Base-by-base conservation (phyloP, 2,113 vertebrate species). In the Lagenorhynchus albirostris region DNA sequence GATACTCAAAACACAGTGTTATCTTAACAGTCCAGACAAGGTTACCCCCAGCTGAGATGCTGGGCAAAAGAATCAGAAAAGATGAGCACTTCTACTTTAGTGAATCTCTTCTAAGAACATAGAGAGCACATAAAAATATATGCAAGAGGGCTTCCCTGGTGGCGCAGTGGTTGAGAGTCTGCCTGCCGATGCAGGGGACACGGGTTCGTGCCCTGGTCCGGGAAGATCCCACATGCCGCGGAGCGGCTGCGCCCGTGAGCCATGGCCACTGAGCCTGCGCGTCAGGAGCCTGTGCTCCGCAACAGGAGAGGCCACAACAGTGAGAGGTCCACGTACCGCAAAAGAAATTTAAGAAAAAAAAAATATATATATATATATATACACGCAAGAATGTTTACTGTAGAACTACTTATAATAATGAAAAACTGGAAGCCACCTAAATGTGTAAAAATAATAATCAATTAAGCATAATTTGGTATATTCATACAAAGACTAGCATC, bases 11-110 rank as follows among this genome's bases (percentile, higher is more conserved):
- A 87, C 8, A 63, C 31, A 0, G 26, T 71, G 23, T 73, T 77
- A 82, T 29, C n/a, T 25, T 81, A 74, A 80, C 17, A 92, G 33
- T 23, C 60, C 53, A 84, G 36, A 90, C 53, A 95, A 81, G 17
- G 47, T 21, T 90, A 23, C 23, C 58, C 53, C 36, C n/a, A 89
- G 38, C 36, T 92, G 60, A 97, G 25, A 92, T 4, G 14, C 29
- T 77, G 9, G 47, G 12, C 55, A 92, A 82, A 83, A 96, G 44
- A 95, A 89, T 94, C 14, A 81, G 47, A 93, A 92, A 91, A 94
- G 60, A 79, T 1, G 9, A 89, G 14, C 18, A 53, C 31, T 89
- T 91, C 63, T 53, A 76, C 55, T 71, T 29, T 71, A 20, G 12
- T 26, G 31, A 93, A 86, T 91, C 33, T 38, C 79, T 95, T 89